A percentile compares a stretch with the other conserved stretches of the same genome.
phyloP scores from a whole-genome alignment of 64 coral and sea anemone species.

The Porites lutea region DNA sequence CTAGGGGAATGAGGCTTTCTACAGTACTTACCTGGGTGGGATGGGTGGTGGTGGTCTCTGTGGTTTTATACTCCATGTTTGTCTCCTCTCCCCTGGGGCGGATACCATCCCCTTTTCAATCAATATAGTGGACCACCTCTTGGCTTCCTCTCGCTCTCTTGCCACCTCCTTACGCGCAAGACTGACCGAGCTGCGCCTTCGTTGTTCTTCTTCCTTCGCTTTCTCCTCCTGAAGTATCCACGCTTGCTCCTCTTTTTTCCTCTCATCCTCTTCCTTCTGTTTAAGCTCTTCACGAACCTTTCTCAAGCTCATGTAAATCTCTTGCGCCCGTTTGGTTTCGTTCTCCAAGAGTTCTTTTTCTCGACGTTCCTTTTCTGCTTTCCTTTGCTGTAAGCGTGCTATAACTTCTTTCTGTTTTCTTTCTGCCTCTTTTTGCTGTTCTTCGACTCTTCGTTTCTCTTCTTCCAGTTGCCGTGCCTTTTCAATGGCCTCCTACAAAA shows the following conservation, averaged over 20 bases:
- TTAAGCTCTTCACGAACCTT: slow-evolving; percentile 77
- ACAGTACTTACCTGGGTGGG: slow-evolving; percentile 46
- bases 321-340: slow-evolving; percentile 85
- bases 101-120: neutral
- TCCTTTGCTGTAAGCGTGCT: slow-evolving; percentile 71
- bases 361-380: slow-evolving; percentile 80
- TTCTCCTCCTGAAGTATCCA: slow-evolving; percentile 89
- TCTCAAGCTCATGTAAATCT: slow-evolving; percentile 95
- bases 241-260: slow-evolving; percentile 82
- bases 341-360: slow-evolving; percentile 87
- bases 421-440: slow-evolving; percentile 76
- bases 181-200: slow-evolving; percentile 90
- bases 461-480: slow-evolving; percentile 82
- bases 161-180: slow-evolving; percentile 83
- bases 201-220: slow-evolving; percentile 83
- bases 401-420: slow-evolving; percentile 78
- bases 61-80: slow-evolving; percentile 49
- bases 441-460: slow-evolving; percentile 64
- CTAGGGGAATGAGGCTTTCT: neutral
- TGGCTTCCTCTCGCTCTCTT: slow-evolving; percentile 78
- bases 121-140: slow-evolving; percentile 29
- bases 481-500: slow-evolving; percentile 73
- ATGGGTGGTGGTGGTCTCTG: slow-evolving; percentile 78
- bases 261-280: slow-evolving; percentile 86
- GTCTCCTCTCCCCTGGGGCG: neutral